Base-by-base conservation (phyloP, 64 coral and sea anemone species). In the Porites australiensis region DNA sequence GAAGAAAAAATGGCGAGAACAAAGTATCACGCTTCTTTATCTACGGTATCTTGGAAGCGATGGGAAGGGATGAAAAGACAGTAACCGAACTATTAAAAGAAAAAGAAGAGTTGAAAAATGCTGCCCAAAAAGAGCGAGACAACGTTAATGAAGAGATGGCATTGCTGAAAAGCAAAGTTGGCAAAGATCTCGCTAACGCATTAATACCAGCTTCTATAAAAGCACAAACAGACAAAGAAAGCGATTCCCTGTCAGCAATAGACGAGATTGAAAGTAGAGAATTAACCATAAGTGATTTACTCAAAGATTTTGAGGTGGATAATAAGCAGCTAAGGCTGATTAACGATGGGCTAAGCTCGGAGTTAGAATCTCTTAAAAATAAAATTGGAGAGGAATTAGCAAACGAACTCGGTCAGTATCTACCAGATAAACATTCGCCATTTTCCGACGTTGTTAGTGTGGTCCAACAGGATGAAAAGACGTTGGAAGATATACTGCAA, bases 361-460 rank as follows among this genome's bases (percentile, higher is more conserved):
- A 96, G 21, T 45, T 93, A 44, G 83, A 90, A 15, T 61, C 49
- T 8, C 86, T 96, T 19, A 81, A 64, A 64, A 68, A 96, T 51
- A 96, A 60, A 43, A 50, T 93, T 72, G 95, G 95, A 15, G 90
- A 93, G 55, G 79, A 89, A n/a, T 54, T 96, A 13, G 46, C 75
- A 59, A 87, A 93, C n/a, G 90, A 69, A 14, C 9, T 96, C 0
- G 65, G 13, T 10, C 10, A 58, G 2, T 52, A 46, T 47, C 44
- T 76, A 43, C 82, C 57, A 48, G 64, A 15, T 19, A 51, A 88
- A 14, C 63, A 45, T 52, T 4, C 76, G 10, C 53, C 53, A 52
- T 74, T 69, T 53, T 73, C 20, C 45, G 87, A 75, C 8, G 71
- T 77, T 77, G 69, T 96, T 9, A 45, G 2, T 57, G 86, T 66